These are phyloP conservation scores for Notarius quadriscutis DNA, from an alignment of 2,113 vertebrate species.

Conservation along the genomic window DNA sequence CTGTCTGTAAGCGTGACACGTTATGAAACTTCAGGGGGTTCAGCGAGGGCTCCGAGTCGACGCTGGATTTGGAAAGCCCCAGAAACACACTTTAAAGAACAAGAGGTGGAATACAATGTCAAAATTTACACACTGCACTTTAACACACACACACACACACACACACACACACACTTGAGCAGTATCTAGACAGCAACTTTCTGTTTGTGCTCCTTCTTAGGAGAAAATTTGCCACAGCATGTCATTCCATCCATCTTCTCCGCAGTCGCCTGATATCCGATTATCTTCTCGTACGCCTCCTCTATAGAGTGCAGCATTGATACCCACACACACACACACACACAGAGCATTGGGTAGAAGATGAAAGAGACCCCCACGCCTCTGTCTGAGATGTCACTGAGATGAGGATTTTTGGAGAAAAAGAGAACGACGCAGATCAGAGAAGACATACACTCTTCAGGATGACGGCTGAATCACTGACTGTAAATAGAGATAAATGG, in stretches of 20 bases:
- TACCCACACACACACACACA: conserved; percentile 18
- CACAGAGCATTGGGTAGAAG: neutral
- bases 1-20: neutral
- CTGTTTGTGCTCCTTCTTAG: neutral
- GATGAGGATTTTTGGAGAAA: neutral
- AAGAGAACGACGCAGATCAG: neutral
- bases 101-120: neutral
- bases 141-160: conserved; percentile 15
- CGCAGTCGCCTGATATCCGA: conserved; percentile 37
- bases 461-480: conserved; percentile 17
- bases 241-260: conserved; percentile 50
- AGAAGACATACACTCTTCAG: neutral
- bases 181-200: conserved; percentile 17
- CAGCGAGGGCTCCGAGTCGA: neutral
- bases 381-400: conserved; percentile 15
- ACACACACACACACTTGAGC: conserved; percentile 25
- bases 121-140: neutral
- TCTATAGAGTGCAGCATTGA: conserved; percentile 6
- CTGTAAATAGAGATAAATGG: conserved; percentile 19
- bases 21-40: neutral
- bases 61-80: neutral
- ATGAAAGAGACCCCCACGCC: neutral
- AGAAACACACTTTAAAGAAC: neutral
- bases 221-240: conserved; percentile 32
- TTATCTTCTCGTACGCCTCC: conserved; percentile 47